Evolutionary conservation across 2,888 invertebrate species (phyloP).

Genomic region (Exocentrus adspersus): DNA sequence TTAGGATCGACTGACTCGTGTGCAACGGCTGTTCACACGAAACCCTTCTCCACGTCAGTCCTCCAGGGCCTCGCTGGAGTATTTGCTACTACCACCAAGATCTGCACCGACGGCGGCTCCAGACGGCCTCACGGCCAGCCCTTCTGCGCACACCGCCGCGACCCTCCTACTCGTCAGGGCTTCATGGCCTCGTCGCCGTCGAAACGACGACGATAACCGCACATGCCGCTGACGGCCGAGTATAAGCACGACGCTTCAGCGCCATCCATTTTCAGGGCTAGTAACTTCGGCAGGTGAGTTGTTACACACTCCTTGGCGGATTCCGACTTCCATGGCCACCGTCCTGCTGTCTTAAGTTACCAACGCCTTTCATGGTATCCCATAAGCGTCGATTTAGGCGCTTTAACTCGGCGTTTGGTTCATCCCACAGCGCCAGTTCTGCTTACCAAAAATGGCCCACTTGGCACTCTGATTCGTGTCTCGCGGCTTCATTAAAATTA

Average conservation of each 20-base stretch:
- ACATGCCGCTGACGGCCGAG: conserved; percentile 58
- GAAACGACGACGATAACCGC: conserved; percentile 53
- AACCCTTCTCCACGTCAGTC: conserved; percentile 65
- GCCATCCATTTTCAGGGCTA: conserved; percentile 74
- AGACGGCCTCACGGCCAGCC: conserved; percentile 67
- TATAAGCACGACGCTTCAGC: conserved; percentile 69
- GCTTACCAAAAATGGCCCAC: too few species aligned
- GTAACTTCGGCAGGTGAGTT: conserved; percentile 71
- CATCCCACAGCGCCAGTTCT: too few species aligned
- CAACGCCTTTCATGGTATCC: too few species aligned
- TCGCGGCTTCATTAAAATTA: conserved; percentile 51
- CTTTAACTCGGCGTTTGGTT: too few species aligned
- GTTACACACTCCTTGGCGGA: conserved; percentile 69
- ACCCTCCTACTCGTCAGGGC: conserved; percentile 72
- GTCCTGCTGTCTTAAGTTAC: too few species aligned
- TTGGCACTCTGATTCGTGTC: too few species aligned
- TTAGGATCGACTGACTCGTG: too few species aligned
- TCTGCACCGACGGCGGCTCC: conserved; percentile 68
- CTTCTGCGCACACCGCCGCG: too few species aligned
- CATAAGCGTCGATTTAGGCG: conserved; percentile 70
- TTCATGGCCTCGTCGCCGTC: conserved; percentile 58
- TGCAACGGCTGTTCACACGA: conserved; percentile 26
- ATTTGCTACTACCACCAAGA: conserved; percentile 74
- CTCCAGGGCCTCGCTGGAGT: conserved; percentile 70
- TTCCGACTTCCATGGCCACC: conserved; percentile 82